Base-by-base conservation (phyloP, 2,797 vertebrate genomes). In the Borostomias antarcticus region DNA sequence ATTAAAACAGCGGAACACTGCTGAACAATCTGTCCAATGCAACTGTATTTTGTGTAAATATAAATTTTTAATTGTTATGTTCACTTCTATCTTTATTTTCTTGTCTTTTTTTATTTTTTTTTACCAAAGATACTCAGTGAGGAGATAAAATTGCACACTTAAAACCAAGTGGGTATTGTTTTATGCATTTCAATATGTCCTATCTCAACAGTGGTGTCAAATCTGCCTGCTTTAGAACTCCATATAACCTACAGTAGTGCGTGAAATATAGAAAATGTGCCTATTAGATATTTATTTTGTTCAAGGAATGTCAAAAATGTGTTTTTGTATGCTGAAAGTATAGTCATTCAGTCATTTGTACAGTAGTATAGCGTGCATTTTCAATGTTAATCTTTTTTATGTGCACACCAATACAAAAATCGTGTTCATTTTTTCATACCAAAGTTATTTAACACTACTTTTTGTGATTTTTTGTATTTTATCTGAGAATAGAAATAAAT, bases 211-310 rank as follows among this genome's bases (percentile, higher is more conserved):
- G 54, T 70, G 43, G 32, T 62, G 61, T 74, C 50, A 62, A n/a
- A 51, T 75, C 50, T 50, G 58, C 69, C 70, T 63, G 59, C 68
- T 77, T 75, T 68, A 77, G 47, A 37, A 58, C 78, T 35, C 35
- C 64, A 30, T 58, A 28, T 59, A 23, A 32, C 4, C 0, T 70
- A 15, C 51, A 70, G 54, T 68, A 63, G 17, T 35, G 74, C 64
- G 69, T 62, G 23, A 62, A 56, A n/a, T 66, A 73, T 79, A 77
- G 71, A 61, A 66, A 57, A 74, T 85, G 73, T 76, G 74, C 68
- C 62, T 80, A 67, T 71, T 66, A 58, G 66, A 76, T 91, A 90
- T 91, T 91, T 89, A 90, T 90, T 89, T 89, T 56, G 53, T 75
- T 76, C 69, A 62, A 71, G 60, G 30, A 86, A 82, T 82, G 70